Evolutionary conservation across 2,113 vertebrate genomes (phyloP), one percentile per base, ranked within the genome.

Genomic region (cat (Felis catus)): DNA sequence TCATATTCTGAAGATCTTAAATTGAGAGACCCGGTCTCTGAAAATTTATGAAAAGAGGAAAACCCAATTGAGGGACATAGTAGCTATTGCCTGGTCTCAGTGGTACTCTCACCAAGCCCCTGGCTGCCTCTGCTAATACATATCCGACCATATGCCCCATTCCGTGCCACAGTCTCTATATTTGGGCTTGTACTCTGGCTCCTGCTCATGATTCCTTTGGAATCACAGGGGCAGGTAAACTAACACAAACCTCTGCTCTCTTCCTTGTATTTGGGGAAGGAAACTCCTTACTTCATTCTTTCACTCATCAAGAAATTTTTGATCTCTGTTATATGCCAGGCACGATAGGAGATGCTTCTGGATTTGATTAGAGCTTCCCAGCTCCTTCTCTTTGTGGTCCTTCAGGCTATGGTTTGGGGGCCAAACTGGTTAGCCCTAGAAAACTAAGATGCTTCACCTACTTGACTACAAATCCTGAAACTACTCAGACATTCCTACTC

Each of bases 61-160:
- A 71, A 36, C 33, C 21, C 33, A 48, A 31, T 1, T 9, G 25
- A 4, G 7, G 18, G 27, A 23, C n/a, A 91, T 1, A 33, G n/a
- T 4, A 39, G 39, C 36, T 78, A 25, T 16, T 63, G 41, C 39
- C 68, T 73, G 39, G 15, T 31, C 36, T 21, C 36, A 48, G 4
- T 0, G 27, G 18, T 1, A 18, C 41, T 4, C 33, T 41, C n/a
- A 29, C 11, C 0, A 16, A 70, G 61, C 1, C n/a, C 27, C 16
- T 19, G 58, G 23, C 8, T 48, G 53, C 53, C 79, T 83, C 48
- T 36, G 76, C 45, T 31, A 61, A 31, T 0, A n/a, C 0, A 1
- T 0, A 11, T 1, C 6, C 4, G 58, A 51, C n/a, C 15, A 13
- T 23, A 0, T 10, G 3, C 86, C 10, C 15, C 63, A 6, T 29